Conservation (phyloP, 2,113 vertebrate species). For the Thalassoma bifasciatum region DNA sequence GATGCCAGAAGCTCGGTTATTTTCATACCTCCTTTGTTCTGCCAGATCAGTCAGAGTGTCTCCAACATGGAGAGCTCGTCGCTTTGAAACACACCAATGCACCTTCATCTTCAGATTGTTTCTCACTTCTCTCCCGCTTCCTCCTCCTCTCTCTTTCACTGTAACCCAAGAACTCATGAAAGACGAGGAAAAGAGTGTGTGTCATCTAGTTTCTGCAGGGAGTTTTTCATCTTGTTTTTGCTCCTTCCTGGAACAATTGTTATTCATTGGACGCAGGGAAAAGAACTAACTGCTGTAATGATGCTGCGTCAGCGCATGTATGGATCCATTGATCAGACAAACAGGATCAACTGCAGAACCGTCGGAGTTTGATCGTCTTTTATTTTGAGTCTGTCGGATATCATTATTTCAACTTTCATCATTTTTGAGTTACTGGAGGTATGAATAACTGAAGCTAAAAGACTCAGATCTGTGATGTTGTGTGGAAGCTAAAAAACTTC, state of each 20-base stretch:
- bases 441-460: neutral
- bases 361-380: neutral
- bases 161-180: slow-evolving; percentile 12
- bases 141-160: neutral
- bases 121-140: slow-evolving; percentile 19
- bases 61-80: slow-evolving; percentile 44
- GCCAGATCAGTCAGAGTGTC: slow-evolving; percentile 65
- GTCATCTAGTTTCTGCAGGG: slow-evolving; percentile 6
- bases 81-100: slow-evolving; percentile 61
- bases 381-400: neutral
- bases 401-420: neutral
- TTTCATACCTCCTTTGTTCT: slow-evolving; percentile 68
- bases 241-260: slow-evolving; percentile 15
- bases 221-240: slow-evolving; percentile 33
- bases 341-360: slow-evolving; percentile 2
- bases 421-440: neutral
- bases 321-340: neutral
- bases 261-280: neutral
- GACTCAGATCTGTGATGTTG: neutral
- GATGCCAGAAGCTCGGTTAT: slow-evolving; percentile 58
- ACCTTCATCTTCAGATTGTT: slow-evolving; percentile 58
- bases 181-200: neutral
- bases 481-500: neutral
- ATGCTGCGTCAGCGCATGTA: slow-evolving; percentile 11
- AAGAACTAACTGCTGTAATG: slow-evolving; percentile 6